phyloP scores from a whole-genome alignment of 2,113 vertebrate species.

The Coregonus clupeaformis region DNA sequence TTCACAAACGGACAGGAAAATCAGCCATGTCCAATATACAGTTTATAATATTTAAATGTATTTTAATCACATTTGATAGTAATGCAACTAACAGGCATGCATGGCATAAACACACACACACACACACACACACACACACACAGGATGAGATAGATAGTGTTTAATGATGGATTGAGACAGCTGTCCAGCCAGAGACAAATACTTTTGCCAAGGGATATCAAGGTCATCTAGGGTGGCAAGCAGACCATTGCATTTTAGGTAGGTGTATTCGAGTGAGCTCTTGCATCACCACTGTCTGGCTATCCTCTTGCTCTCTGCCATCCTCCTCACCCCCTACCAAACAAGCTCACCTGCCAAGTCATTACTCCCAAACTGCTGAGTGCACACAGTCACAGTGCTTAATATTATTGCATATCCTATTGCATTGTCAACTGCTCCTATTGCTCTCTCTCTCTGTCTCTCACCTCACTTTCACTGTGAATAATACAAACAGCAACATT shows the following conservation, averaged over 20 bases:
- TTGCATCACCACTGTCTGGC: neutral
- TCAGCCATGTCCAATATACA: neutral
- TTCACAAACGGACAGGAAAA: neutral
- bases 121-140: too few species aligned
- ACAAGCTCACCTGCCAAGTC: neutral
- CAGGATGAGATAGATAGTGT: neutral
- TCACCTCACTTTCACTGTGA: neutral
- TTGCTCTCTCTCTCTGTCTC: neutral
- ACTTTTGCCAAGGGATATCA: constrained; percentile 2
- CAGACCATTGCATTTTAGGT: neutral
- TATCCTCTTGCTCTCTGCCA: neutral
- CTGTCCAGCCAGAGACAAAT: constrained; percentile 31
- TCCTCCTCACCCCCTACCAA: neutral
- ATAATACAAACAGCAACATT: neutral
- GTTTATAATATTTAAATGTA: neutral
- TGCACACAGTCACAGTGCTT: neutral
- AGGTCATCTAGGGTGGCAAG: constrained; percentile 2
- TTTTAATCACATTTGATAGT: neutral
- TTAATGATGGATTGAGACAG: constrained; percentile 24
- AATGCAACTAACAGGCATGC: neutral
- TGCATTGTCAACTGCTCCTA: neutral
- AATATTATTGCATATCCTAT: neutral
- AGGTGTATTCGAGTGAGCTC: neutral
- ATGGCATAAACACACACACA: constrained; percentile 5
- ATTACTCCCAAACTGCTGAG: neutral